Evolutionary conservation across 2,797 vertebrate genomes (phyloP).

Genomic region (Gymnoscopelus microlampas): DNA sequence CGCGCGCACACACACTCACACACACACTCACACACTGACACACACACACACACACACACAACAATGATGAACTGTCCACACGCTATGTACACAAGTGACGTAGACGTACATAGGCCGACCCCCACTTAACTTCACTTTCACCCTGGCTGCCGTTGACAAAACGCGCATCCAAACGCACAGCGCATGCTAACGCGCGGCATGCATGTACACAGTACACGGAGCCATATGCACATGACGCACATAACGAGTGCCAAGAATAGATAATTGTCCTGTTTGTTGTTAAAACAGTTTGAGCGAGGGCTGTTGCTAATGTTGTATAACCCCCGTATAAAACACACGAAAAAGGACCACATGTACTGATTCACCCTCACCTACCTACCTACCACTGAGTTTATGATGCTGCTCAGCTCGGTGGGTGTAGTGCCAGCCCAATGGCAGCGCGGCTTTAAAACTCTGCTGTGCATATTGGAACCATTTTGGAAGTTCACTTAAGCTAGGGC

Average conservation of each 20-base stretch:
- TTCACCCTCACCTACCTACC: constrained; percentile 35
- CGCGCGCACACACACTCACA: constrained; percentile 36
- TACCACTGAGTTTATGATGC: constrained; percentile 51
- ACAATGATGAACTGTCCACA: constrained; percentile 19
- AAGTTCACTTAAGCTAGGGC: no score
- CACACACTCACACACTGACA: constrained; percentile 23
- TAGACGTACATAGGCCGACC: no score
- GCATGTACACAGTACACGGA: constrained; percentile 19
- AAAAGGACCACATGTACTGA: constrained; percentile 58
- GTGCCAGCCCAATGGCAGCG: constrained; percentile 37
- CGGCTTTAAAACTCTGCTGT: no score
- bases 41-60: constrained; percentile 32
- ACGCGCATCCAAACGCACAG: not conserved
- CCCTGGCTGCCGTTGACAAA: constrained; percentile 16
- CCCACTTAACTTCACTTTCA: not conserved
- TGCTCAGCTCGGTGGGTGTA: constrained; percentile 40
- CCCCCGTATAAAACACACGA: constrained; percentile 43
- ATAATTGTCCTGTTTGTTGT: constrained; percentile 69
- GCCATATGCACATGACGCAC: constrained; percentile 42
- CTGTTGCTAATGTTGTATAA: constrained; percentile 41
- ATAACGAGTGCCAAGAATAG: constrained; percentile 16
- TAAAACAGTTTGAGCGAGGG: constrained; percentile 43
- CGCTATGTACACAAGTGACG: not conserved
- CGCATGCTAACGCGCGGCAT: not conserved
- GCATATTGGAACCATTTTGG: no score